A percentile compares a stretch with the other conserved stretches of the same genome.
Conservation (phyloP, 2,113 vertebrate genomes). For the Zapus hudsonius region DNA sequence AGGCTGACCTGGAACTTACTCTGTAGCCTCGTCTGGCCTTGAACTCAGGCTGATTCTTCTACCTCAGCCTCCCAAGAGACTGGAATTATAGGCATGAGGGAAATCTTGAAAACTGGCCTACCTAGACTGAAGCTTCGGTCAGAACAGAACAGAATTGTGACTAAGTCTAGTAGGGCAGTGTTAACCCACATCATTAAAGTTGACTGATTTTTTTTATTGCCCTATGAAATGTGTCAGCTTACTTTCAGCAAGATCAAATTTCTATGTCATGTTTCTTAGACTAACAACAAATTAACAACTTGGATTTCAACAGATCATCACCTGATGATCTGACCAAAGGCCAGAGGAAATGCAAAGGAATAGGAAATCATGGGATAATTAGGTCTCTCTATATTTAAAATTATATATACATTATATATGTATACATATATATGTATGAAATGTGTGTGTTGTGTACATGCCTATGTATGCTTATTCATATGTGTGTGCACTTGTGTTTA, state of each 20-base stretch:
- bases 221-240: conserved; percentile 14
- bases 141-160: not conserved
- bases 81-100: no score
- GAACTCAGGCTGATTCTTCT: no score
- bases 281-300: not conserved
- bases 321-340: not conserved
- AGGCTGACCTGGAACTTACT: no score
- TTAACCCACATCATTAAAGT: not conserved
- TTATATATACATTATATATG: no score
- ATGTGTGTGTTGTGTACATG: no score
- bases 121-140: not conserved
- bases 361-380: not conserved
- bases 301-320: conserved; percentile 19
- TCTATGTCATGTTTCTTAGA: conserved; percentile 25
- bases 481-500: no score
- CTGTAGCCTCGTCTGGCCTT: no score
- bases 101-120: not conserved
- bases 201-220: conserved; percentile 34
- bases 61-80: no score
- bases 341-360: not conserved
- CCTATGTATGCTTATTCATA: no score
- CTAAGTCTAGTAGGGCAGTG: not conserved
- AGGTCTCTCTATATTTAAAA: not conserved
- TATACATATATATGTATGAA: no score
- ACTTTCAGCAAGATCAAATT: conserved; percentile 31